A percentile compares a stretch with the other conserved stretches of the same genome.
These are phyloP conservation scores for Mus pahari DNA, from an alignment of 2,113 vertebrate genomes.

Conservation along the genomic window DNA sequence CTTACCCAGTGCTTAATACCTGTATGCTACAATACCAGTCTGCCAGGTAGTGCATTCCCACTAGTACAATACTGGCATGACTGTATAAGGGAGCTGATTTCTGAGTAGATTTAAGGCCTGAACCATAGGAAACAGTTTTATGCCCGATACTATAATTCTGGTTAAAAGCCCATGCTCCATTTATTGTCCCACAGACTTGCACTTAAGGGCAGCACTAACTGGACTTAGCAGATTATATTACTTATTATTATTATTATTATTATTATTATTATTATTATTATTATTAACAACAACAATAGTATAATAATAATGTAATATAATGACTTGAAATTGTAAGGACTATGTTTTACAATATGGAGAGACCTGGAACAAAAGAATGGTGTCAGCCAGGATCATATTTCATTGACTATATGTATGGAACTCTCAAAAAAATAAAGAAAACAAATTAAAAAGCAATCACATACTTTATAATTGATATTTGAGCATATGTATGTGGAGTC, in stretches of 20 bases:
- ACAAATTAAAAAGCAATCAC: slow-evolving; percentile 69
- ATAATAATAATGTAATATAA: not conserved
- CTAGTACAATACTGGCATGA: no score
- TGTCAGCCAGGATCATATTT: not conserved
- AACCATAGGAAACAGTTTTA: not conserved
- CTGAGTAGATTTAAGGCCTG: no score
- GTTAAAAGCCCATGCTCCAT: not conserved
- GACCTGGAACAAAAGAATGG: not conserved
- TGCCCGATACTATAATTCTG: not conserved
- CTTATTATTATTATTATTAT: rapidly evolving
- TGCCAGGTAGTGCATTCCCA: no score
- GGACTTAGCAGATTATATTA: not conserved
- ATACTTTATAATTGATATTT: slow-evolving; percentile 45
- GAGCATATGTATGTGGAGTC: not conserved
- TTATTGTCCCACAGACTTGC: not conserved
- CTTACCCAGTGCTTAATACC: not conserved
- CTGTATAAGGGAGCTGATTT: no score
- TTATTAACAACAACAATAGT: no score
- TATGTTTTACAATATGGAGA: not conserved
- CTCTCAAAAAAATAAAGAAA: not conserved
- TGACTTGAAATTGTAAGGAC: not conserved
- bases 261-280: not conserved
- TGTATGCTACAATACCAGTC: not conserved
- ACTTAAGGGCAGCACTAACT: not conserved
- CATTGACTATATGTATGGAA: not conserved